phyloP scores from a whole-genome alignment of 2,888 invertebrate genomes.

The Syrista parreyssii region DNA sequence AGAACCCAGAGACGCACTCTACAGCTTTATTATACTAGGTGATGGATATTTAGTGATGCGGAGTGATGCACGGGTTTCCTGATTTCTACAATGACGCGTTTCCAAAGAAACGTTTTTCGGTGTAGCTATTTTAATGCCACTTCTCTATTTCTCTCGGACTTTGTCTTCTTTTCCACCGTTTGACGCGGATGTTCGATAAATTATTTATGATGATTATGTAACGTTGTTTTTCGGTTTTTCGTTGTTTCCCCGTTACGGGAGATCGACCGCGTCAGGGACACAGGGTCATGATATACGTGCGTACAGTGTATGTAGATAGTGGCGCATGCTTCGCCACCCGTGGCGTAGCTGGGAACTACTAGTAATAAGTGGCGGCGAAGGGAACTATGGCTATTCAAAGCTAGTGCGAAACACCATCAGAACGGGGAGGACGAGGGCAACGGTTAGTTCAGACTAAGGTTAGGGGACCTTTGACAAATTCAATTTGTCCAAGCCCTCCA shows the following conservation, averaged over 20 bases:
- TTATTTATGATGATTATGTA: neutral
- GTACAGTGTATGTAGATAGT: neutral
- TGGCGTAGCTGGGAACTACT: neutral
- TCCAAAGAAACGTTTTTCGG: neutral
- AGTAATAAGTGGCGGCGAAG: neutral
- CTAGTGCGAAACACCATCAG: neutral
- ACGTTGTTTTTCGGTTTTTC: neutral
- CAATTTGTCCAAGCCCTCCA: neutral
- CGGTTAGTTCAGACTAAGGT: neutral
- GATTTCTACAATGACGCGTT: neutral
- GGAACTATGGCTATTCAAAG: neutral
- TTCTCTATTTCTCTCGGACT: constrained; percentile 2
- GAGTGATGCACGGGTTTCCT: neutral
- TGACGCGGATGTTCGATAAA: constrained; percentile 10
- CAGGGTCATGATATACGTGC: neutral
- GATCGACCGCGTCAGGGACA: neutral
- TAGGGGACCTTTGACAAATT: neutral
- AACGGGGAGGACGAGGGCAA: neutral
- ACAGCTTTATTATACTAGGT: neutral
- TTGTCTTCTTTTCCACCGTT: constrained; percentile 27
- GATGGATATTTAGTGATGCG: neutral
- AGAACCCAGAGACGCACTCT: neutral
- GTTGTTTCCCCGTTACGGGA: neutral
- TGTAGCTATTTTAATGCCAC: neutral
- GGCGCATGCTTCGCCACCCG: neutral